A percentile compares a stretch with the other conserved stretches of the same genome.
Evolutionary conservation across 2,888 invertebrate species (phyloP).

Genomic region (Calameuta pallipes): DNA sequence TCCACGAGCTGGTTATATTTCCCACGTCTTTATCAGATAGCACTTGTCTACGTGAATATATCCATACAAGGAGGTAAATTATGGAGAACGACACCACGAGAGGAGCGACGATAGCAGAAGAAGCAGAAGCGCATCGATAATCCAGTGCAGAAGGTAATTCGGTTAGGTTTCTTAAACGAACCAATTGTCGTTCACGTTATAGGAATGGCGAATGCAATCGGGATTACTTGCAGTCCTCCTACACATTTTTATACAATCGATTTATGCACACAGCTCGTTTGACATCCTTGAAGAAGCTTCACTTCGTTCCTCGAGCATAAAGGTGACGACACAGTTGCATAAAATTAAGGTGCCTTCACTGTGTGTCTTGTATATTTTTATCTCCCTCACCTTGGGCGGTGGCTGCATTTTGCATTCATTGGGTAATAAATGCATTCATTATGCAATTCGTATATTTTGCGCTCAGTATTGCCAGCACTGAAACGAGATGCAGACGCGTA

Average conservation of each 20-base stretch:
- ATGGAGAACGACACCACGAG: background rate
- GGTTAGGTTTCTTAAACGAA: background rate
- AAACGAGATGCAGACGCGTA: background rate
- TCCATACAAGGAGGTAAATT: background rate
- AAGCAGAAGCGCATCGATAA: background rate
- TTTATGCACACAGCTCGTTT: background rate
- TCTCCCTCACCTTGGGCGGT: constrained; percentile 18
- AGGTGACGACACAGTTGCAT: constrained; percentile 22
- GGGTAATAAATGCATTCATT: background rate
- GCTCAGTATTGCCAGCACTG: background rate
- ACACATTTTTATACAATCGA: background rate
- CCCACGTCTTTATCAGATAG: background rate
- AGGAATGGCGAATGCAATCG: background rate
- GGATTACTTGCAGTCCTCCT: background rate
- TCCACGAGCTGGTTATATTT: background rate
- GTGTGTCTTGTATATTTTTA: constrained; percentile 9
- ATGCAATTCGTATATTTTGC: background rate
- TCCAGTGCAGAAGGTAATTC: background rate
- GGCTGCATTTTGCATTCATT: constrained; percentile 8
- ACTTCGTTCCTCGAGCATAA: constrained; percentile 6
- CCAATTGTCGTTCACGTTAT: background rate
- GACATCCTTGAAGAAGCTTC: constrained; percentile 11
- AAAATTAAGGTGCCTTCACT: constrained; percentile 15
- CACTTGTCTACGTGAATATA: background rate
- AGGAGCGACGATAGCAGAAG: background rate